phyloP scores from a whole-genome alignment of 2,888 invertebrate species.

The Melolontha melolontha region DNA sequence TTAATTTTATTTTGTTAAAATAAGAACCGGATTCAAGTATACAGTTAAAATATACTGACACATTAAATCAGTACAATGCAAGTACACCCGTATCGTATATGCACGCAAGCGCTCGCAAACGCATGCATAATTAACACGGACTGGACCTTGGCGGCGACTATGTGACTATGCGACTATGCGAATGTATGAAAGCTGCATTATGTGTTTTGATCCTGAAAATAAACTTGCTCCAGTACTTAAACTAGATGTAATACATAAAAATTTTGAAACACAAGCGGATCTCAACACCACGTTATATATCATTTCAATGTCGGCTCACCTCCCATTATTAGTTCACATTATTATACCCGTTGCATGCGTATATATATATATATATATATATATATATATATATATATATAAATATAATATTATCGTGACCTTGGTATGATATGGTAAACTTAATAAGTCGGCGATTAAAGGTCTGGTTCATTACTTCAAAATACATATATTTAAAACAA shows the following conservation, averaged over 20 bases:
- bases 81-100: neutral
- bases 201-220: neutral
- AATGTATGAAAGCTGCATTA: constrained; percentile 2
- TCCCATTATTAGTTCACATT: constrained; percentile 3
- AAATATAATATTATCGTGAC: too few relatives aligned
- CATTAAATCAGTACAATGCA: constrained; percentile 9
- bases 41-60: constrained; percentile 20
- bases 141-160: constrained; percentile 10
- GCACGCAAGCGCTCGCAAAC: constrained; percentile 17
- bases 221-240: constrained; percentile 12
- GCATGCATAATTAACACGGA: constrained; percentile 18
- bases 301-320: constrained; percentile 1
- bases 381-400: too few relatives aligned
- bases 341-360: too few relatives aligned
- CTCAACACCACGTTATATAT: constrained; percentile 1
- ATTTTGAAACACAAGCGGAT: constrained; percentile 3
- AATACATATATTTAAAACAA: too few relatives aligned
- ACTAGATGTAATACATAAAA: neutral
- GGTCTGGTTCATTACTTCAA: too few relatives aligned
- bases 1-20: neutral
- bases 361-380: too few relatives aligned
- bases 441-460: too few relatives aligned
- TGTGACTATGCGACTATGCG: too few relatives aligned
- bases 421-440: too few relatives aligned
- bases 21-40: constrained; percentile 16